Evolutionary conservation across 1,140 invertebrate species (phyloP), one percentile per base, ranked within the genome.

Genomic region (Bombus confusus): DNA sequence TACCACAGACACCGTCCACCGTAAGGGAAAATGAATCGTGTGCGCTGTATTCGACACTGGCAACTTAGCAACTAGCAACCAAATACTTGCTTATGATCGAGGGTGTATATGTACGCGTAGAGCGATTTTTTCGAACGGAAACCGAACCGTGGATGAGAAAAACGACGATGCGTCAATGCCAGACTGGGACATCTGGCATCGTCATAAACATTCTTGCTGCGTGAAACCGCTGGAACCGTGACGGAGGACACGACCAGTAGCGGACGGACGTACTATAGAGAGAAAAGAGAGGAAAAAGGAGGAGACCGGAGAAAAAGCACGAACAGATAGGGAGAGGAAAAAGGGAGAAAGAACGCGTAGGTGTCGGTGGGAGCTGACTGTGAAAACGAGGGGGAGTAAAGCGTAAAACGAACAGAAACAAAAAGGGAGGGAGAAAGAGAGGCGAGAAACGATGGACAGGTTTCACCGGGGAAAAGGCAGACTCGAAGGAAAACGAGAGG

Each of bases 121-220:
- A n/a, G 57, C 59, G 64, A 57, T 88, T 72, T 85, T 57, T 62
- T 39, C 62, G 25, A 18, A 28, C 59, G 76, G 28, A 13, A 57
- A 85, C 43, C 66, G 74, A 78, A 69, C 64, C 69, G 74, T 52
- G 76, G 41, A 88, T 77, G 73, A 83, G 79, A 81, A 77, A 78
- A 88, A 83, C 64, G 71, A 64, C 71, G 83, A 91, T 75, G 83
- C 80, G 80, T 87, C 83, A 88, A 88, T 88, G 90, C 83, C 83
- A 91, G 75, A 34, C 39, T 73, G 85, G 83, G 86, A 87, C 89
- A 92, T 91, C 86, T 90, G 91, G 86, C 80, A 28, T 81, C 41
- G 80, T 86, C 73, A 74, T 90, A 87, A 91, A 88, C 85, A 87
- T 87, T 86, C 83, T 75, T 86, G 66, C 39, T 39, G 86, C 86